A percentile compares a stretch with the other conserved stretches of the same genome.
phyloP scores from a whole-genome alignment of 2,888 invertebrate genomes.

The Eupithecia abbreviata region DNA sequence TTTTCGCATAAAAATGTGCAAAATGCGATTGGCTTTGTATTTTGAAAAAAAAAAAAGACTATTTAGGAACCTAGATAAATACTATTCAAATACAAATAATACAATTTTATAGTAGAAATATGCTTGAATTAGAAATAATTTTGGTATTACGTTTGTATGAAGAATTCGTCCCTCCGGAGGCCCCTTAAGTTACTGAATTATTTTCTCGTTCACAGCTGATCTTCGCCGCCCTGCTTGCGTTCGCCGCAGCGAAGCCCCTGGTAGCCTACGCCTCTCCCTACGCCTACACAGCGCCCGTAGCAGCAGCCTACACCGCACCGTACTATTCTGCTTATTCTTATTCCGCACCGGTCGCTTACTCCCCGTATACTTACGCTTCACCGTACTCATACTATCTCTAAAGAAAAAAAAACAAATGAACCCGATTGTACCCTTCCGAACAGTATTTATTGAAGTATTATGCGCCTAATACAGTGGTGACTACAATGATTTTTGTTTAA shows the following conservation, averaged over 20 bases:
- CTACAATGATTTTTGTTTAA: background rate
- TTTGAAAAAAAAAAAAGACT: no score
- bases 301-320: constrained; percentile 55
- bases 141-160: no score
- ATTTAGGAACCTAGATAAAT: no score
- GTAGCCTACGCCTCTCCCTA: constrained; percentile 58
- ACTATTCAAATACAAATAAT: no score
- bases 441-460: background rate
- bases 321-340: constrained; percentile 65
- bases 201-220: constrained; percentile 69
- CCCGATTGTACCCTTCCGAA: background rate
- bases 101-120: no score
- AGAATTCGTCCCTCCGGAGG: no score
- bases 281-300: constrained; percentile 61
- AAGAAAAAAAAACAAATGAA: background rate
- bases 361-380: background rate
- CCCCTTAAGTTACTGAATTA: background rate
- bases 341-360: constrained; percentile 31
- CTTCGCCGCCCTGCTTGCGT: constrained; percentile 81
- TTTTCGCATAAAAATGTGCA: no score
- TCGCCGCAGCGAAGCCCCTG: constrained; percentile 58
- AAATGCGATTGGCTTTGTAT: no score
- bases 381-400: background rate
- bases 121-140: no score
- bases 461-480: background rate